A percentile compares a stretch with the other conserved stretches of the same genome.
Conservation (phyloP, 2,797 vertebrate genomes). For the Cossypha caffra region DNA sequence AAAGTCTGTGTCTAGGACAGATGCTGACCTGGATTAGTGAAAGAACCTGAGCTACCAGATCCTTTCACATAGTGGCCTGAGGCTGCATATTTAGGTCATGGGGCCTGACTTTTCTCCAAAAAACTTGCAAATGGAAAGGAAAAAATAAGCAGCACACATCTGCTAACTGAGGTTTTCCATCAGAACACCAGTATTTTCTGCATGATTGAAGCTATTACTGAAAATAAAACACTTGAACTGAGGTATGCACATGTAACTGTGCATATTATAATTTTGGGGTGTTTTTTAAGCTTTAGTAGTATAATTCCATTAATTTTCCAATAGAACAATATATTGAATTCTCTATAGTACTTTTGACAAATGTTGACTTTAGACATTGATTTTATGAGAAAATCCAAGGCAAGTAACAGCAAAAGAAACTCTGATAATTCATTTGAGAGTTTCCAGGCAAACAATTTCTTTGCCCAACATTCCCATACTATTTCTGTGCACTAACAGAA, state of each 20-base stretch:
- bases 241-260: background rate
- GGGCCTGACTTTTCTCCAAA: background rate
- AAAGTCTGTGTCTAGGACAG: background rate
- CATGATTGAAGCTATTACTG: background rate
- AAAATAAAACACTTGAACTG: background rate
- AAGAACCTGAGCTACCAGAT: slow-evolving; percentile 33
- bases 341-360: background rate
- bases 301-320: background rate
- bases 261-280: background rate
- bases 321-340: background rate
- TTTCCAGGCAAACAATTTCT: background rate
- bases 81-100: background rate
- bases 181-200: background rate
- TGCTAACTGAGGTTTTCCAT: background rate
- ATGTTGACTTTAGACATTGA: background rate
- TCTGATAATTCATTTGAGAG: background rate
- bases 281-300: background rate
- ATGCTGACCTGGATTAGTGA: slow-evolving; percentile 13
- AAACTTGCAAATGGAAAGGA: background rate
- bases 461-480: background rate
- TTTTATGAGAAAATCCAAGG: background rate
- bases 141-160: background rate
- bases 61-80: background rate
- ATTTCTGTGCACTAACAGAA: background rate
- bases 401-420: background rate